Conservation (phyloP, 2,797 vertebrate species). For the Megaceryle alcyon region DNA sequence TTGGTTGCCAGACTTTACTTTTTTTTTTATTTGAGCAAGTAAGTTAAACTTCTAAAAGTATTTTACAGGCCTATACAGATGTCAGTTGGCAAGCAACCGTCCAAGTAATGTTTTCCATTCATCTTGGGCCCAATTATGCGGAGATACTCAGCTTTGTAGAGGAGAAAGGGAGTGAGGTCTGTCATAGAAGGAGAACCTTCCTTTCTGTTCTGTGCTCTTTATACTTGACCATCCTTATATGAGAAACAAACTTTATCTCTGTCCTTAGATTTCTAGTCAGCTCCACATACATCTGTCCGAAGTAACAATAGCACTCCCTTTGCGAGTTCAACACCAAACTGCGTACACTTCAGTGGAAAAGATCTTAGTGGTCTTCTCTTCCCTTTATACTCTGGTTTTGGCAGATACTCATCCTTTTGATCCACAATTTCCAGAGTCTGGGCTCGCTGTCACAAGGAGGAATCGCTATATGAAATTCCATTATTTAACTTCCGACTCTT, state of each 20-base stretch:
- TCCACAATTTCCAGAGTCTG: background rate
- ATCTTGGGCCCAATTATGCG: background rate
- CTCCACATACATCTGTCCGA: background rate
- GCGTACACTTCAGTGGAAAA: background rate
- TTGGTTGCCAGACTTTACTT: background rate
- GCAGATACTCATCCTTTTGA: background rate
- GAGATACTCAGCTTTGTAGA: background rate
- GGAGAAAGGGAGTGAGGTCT: background rate
- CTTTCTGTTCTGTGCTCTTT: background rate
- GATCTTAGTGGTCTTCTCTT: background rate
- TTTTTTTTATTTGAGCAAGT: constrained; percentile 19
- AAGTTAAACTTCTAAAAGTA: constrained; percentile 6
- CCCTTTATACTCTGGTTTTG: background rate
- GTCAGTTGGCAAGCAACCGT: background rate
- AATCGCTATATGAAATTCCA: background rate
- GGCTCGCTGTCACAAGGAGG: background rate
- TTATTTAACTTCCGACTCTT: background rate
- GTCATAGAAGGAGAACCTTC: background rate
- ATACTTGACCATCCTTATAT: background rate
- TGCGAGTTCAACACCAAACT: background rate
- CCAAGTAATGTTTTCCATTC: background rate
- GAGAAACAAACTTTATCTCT: background rate
- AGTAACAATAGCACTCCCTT: background rate
- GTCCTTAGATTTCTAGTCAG: background rate
- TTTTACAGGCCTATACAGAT: constrained; percentile 1